Evolutionary conservation across 2,113 vertebrate species (phyloP), one percentile per base, ranked within the genome.

Genomic region (Tor tambroides): DNA sequence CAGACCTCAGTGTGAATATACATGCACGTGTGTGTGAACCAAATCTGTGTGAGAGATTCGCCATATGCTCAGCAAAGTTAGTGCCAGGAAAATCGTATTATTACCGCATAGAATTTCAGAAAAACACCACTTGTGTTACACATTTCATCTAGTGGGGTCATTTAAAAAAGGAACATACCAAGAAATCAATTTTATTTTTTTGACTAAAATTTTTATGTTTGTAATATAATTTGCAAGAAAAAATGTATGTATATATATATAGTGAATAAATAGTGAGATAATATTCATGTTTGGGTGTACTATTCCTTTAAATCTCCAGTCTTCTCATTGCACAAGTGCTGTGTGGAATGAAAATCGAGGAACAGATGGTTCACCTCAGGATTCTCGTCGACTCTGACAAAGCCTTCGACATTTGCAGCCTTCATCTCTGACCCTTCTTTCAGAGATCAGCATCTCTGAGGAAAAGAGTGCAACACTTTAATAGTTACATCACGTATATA

Each of bases 321-420:
- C 0, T 80, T 61, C 38, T 11, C 19, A n/a, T 6, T 41, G 32
- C 32, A 26, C 4, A 12, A 1, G 21, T 80, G 54, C 78, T 63
- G 35, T 59, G 49, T n/a, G 30, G 32, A 26, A 28, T 41, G 6
- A 80, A 63, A 67, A 82, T 9, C 0, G 17, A 67, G 28, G 61
- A 65, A 19, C 38, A 82, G 80, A 67, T 82, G 80, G 80, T 81
- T n/a, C 80, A 82, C 80, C 41, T 28, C n/a, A 82, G 61, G 61
- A 30, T 32, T 69, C n/a, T 30, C 8, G 14, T 19, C 14, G 28
- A 78, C 76, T 8, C 30, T 21, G 10, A n/a, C 12, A 61, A 38
- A 61, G 56, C 32, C 21, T 26, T 1, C 51, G 17, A 61, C 56
- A 63, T 80, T 80, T 10, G 21, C 59, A 30, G 3, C 80, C 35